These are phyloP conservation scores for Amblyjoppa fuscipennis DNA, from an alignment of 2,888 invertebrate genomes.

Conservation along the genomic window DNA sequence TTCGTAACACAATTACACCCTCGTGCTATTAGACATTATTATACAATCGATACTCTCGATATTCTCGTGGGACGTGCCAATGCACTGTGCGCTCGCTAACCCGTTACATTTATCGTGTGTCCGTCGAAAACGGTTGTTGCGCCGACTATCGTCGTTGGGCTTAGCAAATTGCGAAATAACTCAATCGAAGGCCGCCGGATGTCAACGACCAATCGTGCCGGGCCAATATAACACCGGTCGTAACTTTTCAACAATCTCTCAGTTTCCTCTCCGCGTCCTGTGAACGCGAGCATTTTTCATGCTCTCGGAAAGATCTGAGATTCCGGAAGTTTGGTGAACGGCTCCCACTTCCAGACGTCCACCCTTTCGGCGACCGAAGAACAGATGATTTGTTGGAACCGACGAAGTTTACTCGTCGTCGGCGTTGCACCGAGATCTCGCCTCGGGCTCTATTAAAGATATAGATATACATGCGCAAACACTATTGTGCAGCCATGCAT, in stretches of 20 bases:
- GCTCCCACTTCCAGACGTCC: neutral
- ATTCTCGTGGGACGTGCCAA: neutral
- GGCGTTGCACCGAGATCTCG: neutral
- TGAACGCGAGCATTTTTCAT: slow-evolving; percentile 1
- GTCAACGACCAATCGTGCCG: slow-evolving; percentile 5
- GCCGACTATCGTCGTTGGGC: neutral
- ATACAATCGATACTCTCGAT: neutral
- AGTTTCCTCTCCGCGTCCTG: neutral
- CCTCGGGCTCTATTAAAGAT: neutral
- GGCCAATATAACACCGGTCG: neutral
- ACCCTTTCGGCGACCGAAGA: neutral
- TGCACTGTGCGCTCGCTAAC: neutral
- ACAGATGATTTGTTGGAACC: slow-evolving; percentile 9
- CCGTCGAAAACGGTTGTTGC: neutral
- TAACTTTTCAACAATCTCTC: neutral
- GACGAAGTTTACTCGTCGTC: neutral
- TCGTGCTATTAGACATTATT: neutral
- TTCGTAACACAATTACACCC: neutral
- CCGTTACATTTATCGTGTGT: slow-evolving; percentile 8
- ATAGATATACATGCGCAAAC: neutral
- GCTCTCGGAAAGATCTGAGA: neutral
- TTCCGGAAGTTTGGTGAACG: neutral
- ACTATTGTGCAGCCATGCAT: slow-evolving; percentile 51
- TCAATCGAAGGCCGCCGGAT: neutral
- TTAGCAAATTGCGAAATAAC: slow-evolving; percentile 14